Evolutionary conservation across 2,113 vertebrate genomes (phyloP).

Genomic region (Atractosteus spatula): DNA sequence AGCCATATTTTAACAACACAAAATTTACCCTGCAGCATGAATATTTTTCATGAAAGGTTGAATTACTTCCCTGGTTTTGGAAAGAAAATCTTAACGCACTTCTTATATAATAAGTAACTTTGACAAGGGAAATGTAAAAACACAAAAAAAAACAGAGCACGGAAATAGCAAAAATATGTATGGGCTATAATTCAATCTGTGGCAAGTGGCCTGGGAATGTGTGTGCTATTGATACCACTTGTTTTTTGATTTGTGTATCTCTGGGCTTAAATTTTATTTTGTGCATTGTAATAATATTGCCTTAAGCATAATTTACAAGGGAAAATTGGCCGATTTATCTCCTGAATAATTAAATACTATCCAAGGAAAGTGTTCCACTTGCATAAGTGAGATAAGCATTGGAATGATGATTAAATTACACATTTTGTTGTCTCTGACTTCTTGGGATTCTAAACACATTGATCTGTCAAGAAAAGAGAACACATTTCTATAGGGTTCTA

Average conservation of each 20-base stretch:
- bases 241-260: not conserved
- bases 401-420: too few relatives aligned
- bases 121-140: not conserved
- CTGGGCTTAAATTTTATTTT: not conserved
- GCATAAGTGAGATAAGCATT: too few relatives aligned
- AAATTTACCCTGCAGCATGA: not conserved
- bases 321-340: not conserved
- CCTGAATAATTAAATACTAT: not conserved
- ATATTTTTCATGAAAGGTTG: not conserved
- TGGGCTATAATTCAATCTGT: not conserved
- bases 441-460: too few relatives aligned
- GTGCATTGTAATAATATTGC: not conserved
- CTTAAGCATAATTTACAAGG: not conserved
- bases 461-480: too few relatives aligned
- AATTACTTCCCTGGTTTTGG: not conserved
- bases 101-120: not conserved
- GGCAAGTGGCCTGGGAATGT: not conserved
- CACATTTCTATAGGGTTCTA: too few relatives aligned
- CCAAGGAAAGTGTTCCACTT: too few relatives aligned
- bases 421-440: too few relatives aligned
- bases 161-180: not conserved
- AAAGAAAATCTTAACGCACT: not conserved
- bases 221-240: not conserved
- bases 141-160: not conserved
- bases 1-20: too few relatives aligned